Evolutionary conservation across 2,113 vertebrate genomes (phyloP), one percentile per base, ranked within the genome.

Genomic region (Periophthalmus modestus): DNA sequence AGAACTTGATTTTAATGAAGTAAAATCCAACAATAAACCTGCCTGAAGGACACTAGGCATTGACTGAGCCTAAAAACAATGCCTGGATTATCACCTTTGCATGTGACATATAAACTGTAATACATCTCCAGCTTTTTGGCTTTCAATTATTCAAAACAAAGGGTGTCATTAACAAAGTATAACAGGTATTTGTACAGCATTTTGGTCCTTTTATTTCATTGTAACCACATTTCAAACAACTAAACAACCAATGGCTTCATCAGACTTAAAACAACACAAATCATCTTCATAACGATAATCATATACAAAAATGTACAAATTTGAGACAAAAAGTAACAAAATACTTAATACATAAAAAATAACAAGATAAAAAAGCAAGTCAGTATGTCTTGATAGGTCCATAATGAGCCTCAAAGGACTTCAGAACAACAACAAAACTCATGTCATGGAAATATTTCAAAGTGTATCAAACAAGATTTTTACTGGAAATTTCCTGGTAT

Each of bases 191-290:
- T 65, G n/a, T 85, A 91, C 39, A 86, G 90, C 86, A 88, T 94
- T 92, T 93, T 94, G 93, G 92, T 93, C 91, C 92, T 89, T 93
- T 94, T 94, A 94, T 93, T 94, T 87, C 68, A 89, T 88, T 77
- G 89, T 88, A 90, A 92, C 91, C 92, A 94, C 92, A 94, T 91
- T 92, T 92, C 89, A 93, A 93, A 92, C 92, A 92, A 93, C 89
- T 92, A 91, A 93, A 93, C 92, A 91, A 92, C 88, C 89, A 93
- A 89, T 91, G 88, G 88, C 82, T 80, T 90, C 86, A 94, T 88
- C 90, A 91, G 86, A 75, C 91, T 89, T 90, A 93, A 87, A 92
- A 84, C 91, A 93, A 87, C 87, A 93, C 91, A 89, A 90, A 92
- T 79, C 83, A 91, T 86, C 63, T 78, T 82, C 74, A 70, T 65